Percentiles rank a stretch among this genome's conserved stretches.
phyloP scores from a whole-genome alignment of 2,113 vertebrate genomes.

The Malurus cyaneus region DNA sequence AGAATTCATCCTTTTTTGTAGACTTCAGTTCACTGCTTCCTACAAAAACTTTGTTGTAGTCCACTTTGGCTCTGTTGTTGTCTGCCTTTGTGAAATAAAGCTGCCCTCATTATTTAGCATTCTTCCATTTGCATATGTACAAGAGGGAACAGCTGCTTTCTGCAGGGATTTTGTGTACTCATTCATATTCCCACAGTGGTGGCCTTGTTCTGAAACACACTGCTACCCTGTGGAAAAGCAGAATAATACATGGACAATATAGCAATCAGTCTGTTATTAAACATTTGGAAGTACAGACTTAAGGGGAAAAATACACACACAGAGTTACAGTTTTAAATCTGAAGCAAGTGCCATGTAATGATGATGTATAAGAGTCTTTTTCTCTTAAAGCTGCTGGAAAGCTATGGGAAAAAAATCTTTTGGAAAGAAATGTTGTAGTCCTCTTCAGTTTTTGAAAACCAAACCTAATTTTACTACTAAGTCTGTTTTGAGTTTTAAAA shows the following conservation, averaged over 20 bases:
- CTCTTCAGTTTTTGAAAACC: background rate
- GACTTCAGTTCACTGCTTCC: constrained; percentile 12
- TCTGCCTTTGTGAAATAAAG: constrained; percentile 34
- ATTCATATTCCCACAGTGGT: constrained; percentile 58
- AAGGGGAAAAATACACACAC: background rate
- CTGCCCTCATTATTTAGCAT: constrained; percentile 45
- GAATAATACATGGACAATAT: constrained; percentile 54
- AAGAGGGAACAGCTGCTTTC: constrained; percentile 65
- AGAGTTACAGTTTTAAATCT: background rate
- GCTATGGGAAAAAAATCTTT: background rate
- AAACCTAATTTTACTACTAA: background rate
- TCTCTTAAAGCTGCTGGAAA: background rate
- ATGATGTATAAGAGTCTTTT: background rate
- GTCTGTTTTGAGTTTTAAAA: background rate
- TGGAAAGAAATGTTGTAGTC: background rate
- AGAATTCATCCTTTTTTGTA: background rate
- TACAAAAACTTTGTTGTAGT: constrained; percentile 43
- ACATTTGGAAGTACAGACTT: background rate
- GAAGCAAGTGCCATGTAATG: background rate
- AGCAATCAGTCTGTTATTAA: background rate
- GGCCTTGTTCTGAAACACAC: constrained; percentile 67
- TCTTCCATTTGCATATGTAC: constrained; percentile 50
- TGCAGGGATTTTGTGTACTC: constrained; percentile 53
- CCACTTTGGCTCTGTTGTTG: constrained; percentile 15
- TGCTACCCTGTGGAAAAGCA: constrained; percentile 71